These are phyloP conservation scores for Holcopasites calliopsidis DNA, from an alignment of 1,140 invertebrate genomes.

Conservation along the genomic window DNA sequence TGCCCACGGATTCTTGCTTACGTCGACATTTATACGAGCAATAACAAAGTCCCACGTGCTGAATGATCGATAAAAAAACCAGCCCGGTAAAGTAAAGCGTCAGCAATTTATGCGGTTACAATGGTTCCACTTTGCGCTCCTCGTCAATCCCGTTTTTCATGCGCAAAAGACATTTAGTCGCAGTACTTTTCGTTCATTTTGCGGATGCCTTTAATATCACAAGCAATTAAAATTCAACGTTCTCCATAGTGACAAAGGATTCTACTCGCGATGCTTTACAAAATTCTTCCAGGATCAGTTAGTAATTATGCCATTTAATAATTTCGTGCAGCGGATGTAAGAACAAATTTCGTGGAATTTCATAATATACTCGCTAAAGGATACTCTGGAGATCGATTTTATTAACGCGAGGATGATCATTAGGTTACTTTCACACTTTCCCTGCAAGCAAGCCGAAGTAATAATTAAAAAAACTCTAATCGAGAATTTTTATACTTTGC, in stretches of 20 bases:
- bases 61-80: constrained; percentile 66
- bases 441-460: too few species aligned
- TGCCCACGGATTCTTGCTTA: constrained; percentile 36
- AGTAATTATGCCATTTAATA: background rate
- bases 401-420: too few species aligned
- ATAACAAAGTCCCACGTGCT: constrained; percentile 54
- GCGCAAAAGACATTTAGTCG: constrained; percentile 24
- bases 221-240: constrained; percentile 18
- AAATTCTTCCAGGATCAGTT: background rate
- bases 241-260: background rate
- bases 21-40: constrained; percentile 56
- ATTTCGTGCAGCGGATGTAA: too few species aligned
- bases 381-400: too few species aligned
- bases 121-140: constrained; percentile 63
- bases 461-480: too few species aligned
- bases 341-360: too few species aligned
- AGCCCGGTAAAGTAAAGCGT: constrained; percentile 62
- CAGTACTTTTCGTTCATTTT: background rate
- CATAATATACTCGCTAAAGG: too few species aligned
- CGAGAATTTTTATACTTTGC: too few species aligned
- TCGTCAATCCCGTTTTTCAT: constrained; percentile 46
- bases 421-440: too few species aligned
- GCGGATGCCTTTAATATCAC: background rate
- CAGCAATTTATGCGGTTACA: constrained; percentile 67
- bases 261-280: background rate